Conservation (phyloP, 2,888 invertebrate genomes). For the Erannis defoliaria region DNA sequence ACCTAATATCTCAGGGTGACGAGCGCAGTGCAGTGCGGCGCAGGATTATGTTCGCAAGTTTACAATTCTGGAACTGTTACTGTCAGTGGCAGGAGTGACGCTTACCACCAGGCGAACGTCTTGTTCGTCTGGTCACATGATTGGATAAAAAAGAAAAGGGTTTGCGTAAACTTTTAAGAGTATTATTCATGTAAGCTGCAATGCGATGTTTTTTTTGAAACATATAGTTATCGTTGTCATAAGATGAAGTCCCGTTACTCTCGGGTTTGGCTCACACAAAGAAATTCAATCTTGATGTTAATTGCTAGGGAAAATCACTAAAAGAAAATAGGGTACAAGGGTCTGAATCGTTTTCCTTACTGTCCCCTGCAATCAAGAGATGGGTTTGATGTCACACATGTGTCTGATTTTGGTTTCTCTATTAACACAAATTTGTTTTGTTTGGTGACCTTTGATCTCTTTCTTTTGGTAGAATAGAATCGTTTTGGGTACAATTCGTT, state of each 20-base stretch:
- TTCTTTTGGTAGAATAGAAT: neutral
- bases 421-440: constrained; percentile 8
- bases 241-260: neutral
- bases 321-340: constrained; percentile 26
- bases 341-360: constrained; percentile 27
- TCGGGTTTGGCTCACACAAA: neutral
- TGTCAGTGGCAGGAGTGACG: no score
- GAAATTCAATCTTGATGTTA: constrained; percentile 23
- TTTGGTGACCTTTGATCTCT: neutral
- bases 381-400: constrained; percentile 24
- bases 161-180: no score
- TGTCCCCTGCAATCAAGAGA: constrained; percentile 26
- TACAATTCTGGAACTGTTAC: no score
- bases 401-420: constrained; percentile 18
- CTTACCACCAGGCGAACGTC: no score
- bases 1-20: no score
- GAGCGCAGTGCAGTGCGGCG: no score
- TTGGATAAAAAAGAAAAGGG: no score
- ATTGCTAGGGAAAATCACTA: constrained; percentile 22
- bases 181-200: no score
- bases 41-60: no score
- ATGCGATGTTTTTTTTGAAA: no score
- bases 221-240: no score
- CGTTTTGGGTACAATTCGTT: neutral
- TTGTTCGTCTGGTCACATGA: no score